Base-by-base conservation (phyloP, 1,140 invertebrate species). In the Charaxes varanes region DNA sequence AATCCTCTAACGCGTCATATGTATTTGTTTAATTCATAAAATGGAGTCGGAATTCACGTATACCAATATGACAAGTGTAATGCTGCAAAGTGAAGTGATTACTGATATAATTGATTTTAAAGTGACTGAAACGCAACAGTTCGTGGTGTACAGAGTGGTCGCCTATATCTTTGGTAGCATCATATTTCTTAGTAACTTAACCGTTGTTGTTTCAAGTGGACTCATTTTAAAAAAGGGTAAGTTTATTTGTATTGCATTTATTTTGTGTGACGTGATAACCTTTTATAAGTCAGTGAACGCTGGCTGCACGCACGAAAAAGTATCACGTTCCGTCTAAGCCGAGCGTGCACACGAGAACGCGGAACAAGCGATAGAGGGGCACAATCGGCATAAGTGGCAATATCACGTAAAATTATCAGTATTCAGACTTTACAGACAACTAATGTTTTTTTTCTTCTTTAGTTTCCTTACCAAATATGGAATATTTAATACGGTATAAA, bases 201-300 rank as follows among this genome's bases (percentile, higher is more conserved):
- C 79, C 0, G 86, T 88, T n/a, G 85, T 88, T 6, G 62, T 88
- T 35, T 88, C 87, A 2, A 87, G 86, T 62, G 85, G 85, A 33
- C 60, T 88, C 2, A 84, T 88, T 35, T 60, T 88, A 18, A 85
- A 78, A 56, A 87, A 86, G 78, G 82, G 86, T 87, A 69, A 64
- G 44, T 51, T 38, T 12, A 40, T 18, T 13, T 27, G 21, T 44
- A 32, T n/a, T n/a, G n/a, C n/a, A n/a, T n/a, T n/a, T n/a, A n/a
- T n/a, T n/a, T n/a, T n/a, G n/a, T n/a, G n/a, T n/a, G n/a, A n/a
- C n/a, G n/a, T n/a, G n/a, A n/a, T n/a, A n/a, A n/a, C n/a, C n/a
- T n/a, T n/a, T n/a, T n/a, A n/a, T n/a, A n/a, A n/a, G n/a, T n/a
- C n/a, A n/a, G n/a, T n/a, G n/a, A n/a, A n/a, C n/a, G n/a, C n/a